phyloP scores from a whole-genome alignment of 2,888 invertebrate species.

The Cryptophagus acutangulus region DNA sequence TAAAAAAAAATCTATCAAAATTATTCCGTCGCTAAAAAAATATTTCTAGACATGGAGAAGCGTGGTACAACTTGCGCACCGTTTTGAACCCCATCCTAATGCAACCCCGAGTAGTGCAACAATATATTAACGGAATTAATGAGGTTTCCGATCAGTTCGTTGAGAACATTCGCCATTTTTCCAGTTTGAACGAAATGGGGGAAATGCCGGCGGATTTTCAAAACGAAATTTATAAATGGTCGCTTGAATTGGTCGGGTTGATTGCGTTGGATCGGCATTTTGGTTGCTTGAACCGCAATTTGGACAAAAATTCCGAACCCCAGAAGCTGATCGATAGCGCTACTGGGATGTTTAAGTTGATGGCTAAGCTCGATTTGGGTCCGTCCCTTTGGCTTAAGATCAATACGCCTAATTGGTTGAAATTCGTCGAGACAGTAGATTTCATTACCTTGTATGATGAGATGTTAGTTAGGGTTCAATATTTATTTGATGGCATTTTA shows the following conservation, averaged over 20 bases:
- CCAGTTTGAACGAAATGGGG: slow-evolving; percentile 13
- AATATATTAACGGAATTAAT: slow-evolving; percentile 37
- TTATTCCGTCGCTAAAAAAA: background rate
- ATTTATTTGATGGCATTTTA: slow-evolving; percentile 22
- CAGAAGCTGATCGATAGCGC: slow-evolving; percentile 46
- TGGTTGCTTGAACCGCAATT: slow-evolving; percentile 40
- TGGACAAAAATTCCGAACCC: slow-evolving; percentile 39
- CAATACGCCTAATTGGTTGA: slow-evolving; percentile 38
- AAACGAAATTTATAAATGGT: slow-evolving; percentile 58
- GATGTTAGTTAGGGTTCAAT: background rate
- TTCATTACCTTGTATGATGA: slow-evolving; percentile 33
- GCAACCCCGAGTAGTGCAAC: slow-evolving; percentile 45
- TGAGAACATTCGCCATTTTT: slow-evolving; percentile 24
- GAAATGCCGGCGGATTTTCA: slow-evolving; percentile 47
- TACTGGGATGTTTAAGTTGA: slow-evolving; percentile 32
- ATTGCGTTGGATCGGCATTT: slow-evolving; percentile 45
- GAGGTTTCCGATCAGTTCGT: slow-evolving; percentile 36
- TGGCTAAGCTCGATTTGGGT: slow-evolving; percentile 40
- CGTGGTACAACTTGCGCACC: slow-evolving; percentile 52
- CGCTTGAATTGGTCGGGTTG: slow-evolving; percentile 53
- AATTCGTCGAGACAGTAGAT: slow-evolving; percentile 42
- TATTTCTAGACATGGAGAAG: slow-evolving; percentile 50
- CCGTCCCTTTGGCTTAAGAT: slow-evolving; percentile 40
- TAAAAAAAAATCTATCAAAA: slow-evolving; percentile 22
- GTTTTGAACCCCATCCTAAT: slow-evolving; percentile 54